Conservation (phyloP, 2,888 invertebrate genomes). For the Pyrocoelia pectoralis region DNA sequence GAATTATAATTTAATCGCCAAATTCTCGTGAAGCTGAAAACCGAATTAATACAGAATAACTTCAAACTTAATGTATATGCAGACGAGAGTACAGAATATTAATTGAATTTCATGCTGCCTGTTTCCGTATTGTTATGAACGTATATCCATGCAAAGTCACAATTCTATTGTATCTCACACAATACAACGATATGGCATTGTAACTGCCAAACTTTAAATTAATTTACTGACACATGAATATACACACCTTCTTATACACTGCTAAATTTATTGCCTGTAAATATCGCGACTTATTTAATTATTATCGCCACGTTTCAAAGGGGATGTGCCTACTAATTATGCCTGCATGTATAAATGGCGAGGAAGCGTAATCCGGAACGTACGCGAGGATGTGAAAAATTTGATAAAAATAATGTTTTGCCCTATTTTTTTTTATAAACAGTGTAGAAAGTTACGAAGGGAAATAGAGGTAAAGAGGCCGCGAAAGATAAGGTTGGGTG, state of each 20-base stretch:
- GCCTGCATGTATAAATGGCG: too few species aligned
- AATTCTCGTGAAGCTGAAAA: constrained; percentile 35
- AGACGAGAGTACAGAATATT: constrained; percentile 49
- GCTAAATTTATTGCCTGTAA: constrained; percentile 16
- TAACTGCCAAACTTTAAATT: constrained; percentile 56
- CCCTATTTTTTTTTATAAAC: not conserved
- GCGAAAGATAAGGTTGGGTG: constrained; percentile 26
- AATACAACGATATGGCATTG: constrained; percentile 53
- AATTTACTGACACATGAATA: constrained; percentile 51
- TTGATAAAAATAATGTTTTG: not conserved
- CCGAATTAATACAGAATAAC: constrained; percentile 51
- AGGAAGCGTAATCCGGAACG: too few species aligned
- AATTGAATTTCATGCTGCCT: constrained; percentile 54
- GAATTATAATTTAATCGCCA: constrained; percentile 35
- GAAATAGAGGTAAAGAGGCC: constrained; percentile 24
- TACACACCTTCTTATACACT: constrained; percentile 36
- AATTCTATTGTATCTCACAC: constrained; percentile 56
- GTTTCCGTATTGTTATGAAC: constrained; percentile 51
- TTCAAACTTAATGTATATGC: constrained; percentile 53
- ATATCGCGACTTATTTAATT: not conserved
- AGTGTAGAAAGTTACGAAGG: constrained; percentile 16
- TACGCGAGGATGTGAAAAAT: not conserved
- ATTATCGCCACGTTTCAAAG: too few species aligned
- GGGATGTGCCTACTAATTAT: too few species aligned
- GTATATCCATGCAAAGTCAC: constrained; percentile 59